phyloP scores from a whole-genome alignment of 2,113 vertebrate genomes.

The Girardinichthys multiradiatus region DNA sequence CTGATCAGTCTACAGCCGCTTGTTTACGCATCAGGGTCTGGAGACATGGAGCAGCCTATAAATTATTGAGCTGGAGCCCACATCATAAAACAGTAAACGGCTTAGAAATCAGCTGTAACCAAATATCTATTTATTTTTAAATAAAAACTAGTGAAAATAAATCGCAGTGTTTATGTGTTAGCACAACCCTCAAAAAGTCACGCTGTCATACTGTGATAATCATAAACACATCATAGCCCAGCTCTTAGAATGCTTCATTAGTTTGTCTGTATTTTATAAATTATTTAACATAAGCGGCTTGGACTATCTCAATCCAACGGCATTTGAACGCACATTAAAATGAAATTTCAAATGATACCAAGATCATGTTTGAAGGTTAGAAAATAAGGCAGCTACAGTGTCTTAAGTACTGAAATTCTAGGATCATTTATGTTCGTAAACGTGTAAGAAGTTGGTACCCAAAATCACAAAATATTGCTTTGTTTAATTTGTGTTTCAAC shows the following conservation, averaged over 20 bases:
- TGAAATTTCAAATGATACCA: too few species aligned
- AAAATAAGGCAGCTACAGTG: too few species aligned
- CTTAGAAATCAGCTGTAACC: neutral
- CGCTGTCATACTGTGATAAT: neutral
- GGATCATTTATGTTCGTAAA: too few species aligned
- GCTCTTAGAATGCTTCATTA: neutral
- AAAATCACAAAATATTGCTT: too few species aligned
- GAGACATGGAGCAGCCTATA: slow-evolving; percentile 25
- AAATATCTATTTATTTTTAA: neutral
- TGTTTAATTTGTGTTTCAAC: too few species aligned
- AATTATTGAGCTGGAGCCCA: slow-evolving; percentile 41
- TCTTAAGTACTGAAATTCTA: too few species aligned
- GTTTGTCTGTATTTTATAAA: slow-evolving; percentile 10
- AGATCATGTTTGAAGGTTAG: too few species aligned
- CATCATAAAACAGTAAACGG: slow-evolving; percentile 7
- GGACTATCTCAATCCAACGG: neutral
- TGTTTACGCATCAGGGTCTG: slow-evolving; percentile 9
- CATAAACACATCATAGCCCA: neutral
- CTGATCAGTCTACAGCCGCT: slow-evolving; percentile 22
- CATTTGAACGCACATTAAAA: neutral
- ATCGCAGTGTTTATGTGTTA: neutral
- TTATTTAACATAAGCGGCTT: slow-evolving; percentile 28
- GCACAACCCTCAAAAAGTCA: neutral
- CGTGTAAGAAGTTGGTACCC: too few species aligned
- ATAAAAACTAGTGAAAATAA: neutral